Conservation (phyloP, 23 tunicate genomes). For the Diplosoma virens region DNA sequence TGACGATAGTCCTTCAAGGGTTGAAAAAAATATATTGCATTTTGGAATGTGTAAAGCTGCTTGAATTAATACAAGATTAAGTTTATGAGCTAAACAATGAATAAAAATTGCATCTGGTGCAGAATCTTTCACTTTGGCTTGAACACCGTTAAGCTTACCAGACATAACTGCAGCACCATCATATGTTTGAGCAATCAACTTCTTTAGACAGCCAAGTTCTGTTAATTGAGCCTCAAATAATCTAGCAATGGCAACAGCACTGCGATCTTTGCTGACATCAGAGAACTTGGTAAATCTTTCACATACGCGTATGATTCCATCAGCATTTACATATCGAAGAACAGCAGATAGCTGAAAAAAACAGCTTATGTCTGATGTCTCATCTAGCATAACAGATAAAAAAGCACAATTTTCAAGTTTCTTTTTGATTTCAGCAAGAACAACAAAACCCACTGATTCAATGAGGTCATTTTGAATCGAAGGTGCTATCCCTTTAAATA, state of each 20-base stretch:
- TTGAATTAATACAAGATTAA: conserved; percentile 8
- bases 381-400: not conserved
- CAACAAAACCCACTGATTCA: too few relatives aligned
- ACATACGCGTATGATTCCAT: not conserved
- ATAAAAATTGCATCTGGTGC: conserved; percentile 17
- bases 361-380: too few relatives aligned
- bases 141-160: conserved; percentile 1
- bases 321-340: conserved; percentile 12
- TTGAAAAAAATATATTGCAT: conserved; percentile 11
- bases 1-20: conserved; percentile 7
- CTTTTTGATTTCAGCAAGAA: too few relatives aligned
- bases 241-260: conserved; percentile 16
- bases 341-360: conserved; percentile 6
- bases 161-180: conserved; percentile 22
- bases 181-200: conserved; percentile 19
- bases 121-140: conserved; percentile 2
- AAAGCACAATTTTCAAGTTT: not conserved
- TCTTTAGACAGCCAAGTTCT: conserved; percentile 6
- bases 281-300: conserved; percentile 5
- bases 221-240: conserved; percentile 2
- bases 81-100: conserved; percentile 18
- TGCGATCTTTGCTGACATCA: conserved; percentile 26
- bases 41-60: too few relatives aligned
- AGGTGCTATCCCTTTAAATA: not conserved
- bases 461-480: conserved; percentile 1